Evolutionary conservation across 2,797 vertebrate species (phyloP), one percentile per base, ranked within the genome.

Genomic region (Enteromius trimaculatus): DNA sequence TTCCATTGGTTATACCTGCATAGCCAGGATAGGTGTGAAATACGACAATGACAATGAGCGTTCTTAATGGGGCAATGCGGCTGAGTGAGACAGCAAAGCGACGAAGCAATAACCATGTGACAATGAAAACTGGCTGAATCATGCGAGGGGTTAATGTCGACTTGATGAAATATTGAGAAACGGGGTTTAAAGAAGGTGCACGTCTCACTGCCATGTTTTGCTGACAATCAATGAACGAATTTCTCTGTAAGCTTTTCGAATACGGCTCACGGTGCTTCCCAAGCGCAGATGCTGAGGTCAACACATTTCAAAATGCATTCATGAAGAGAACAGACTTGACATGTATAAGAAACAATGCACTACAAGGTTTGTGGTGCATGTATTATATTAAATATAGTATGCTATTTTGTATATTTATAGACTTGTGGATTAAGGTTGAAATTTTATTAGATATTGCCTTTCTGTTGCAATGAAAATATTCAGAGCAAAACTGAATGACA

Each of bases 121-220:
- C 72, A 31, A 16, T 77, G 37, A 58, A n/a, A 16, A 14, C 17
- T 16, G 16, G 60, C 62, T 75, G 68, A 77, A 78, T 79, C 68
- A 79, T 82, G 81, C 37, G 65, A 84, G 62, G 78, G 76, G 65
- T 64, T 86, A 85, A 84, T 85, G 85, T 84, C 58, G 74, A 42
- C 64, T 65, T 82, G 70, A 87, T 90, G 81, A 86, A 88, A 88
- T 84, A 83, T 60, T 82, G 80, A 84, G 64, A 64, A 79, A 11
- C 19, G n/a, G 64, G 8, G 58, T 23, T 16, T 74, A 84, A 77
- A 79, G 69, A 64, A 77, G n/a, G 78, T 16, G 79, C 51, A 34
- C 66, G 81, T 86, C 87, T 84, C 69, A 82, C 42, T 70, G 53
- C 55, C 49, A 44, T 42, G 13, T 82, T 88, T 78, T 85, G 78